Percentiles rank a stretch among this genome's conserved stretches.
Evolutionary conservation across 1,140 invertebrate species (phyloP).

Genomic region (Saccostrea glomerata): DNA sequence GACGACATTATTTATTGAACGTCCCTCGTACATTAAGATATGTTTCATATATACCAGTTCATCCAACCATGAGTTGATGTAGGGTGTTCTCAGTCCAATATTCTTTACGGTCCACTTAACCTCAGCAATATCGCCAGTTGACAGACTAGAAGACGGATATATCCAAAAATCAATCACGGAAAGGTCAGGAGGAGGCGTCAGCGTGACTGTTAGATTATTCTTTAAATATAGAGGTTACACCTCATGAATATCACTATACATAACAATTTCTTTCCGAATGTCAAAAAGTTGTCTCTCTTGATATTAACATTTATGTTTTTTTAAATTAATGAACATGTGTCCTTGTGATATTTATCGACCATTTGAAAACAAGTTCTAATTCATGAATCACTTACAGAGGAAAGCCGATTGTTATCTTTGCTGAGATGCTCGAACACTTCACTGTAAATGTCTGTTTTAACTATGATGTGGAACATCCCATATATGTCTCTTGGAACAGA

Average conservation of each 20-base stretch:
- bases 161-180: neutral
- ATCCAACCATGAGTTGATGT: neutral
- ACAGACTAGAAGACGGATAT: neutral
- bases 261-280: too few relatives aligned
- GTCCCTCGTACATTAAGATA: too few relatives aligned
- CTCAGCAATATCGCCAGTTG: neutral
- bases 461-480: neutral
- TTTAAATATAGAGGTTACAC: neutral
- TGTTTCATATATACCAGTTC: neutral
- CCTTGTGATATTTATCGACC: too few relatives aligned
- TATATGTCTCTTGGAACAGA: neutral
- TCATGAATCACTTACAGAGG: neutral
- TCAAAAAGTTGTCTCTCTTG: too few relatives aligned
- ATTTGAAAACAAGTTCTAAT: neutral
- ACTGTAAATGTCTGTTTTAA: neutral
- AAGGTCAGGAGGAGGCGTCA: neutral
- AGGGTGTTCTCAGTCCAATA: neutral
- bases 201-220: neutral
- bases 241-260: neutral
- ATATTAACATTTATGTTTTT: too few relatives aligned
- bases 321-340: too few relatives aligned
- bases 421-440: neutral
- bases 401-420: neutral
- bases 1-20: too few relatives aligned
- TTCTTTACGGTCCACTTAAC: neutral